Percentiles rank a stretch among this genome's conserved stretches.
phyloP scores from a whole-genome alignment of 2,113 vertebrate species.

The Thinocorus orbignyianus region DNA sequence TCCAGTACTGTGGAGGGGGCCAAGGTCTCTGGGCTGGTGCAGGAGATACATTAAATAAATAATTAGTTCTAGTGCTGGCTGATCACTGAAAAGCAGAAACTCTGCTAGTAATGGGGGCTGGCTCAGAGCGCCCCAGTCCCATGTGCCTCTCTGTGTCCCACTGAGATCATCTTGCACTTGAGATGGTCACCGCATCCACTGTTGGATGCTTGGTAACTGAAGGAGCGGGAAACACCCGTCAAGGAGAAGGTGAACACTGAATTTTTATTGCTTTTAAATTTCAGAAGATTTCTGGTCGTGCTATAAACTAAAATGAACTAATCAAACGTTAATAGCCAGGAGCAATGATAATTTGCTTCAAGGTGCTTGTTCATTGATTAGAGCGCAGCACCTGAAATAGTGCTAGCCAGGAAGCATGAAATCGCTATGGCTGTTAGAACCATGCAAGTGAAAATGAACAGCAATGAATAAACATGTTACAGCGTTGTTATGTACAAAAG shows the following conservation, averaged over 20 bases:
- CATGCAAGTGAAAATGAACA: not conserved
- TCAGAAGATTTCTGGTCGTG: not conserved
- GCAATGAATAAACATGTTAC: not conserved
- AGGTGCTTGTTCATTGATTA: not conserved
- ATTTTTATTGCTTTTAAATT: not conserved
- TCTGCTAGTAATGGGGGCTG: not conserved
- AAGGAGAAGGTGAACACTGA: not conserved
- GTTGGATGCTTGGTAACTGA: not conserved
- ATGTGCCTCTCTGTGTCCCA: not conserved
- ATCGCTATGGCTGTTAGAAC: not conserved
- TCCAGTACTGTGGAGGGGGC: not conserved
- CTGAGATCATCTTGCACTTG: not conserved
- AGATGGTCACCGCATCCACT: not conserved
- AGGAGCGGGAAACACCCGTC: rapidly evolving
- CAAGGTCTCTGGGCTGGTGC: not conserved
- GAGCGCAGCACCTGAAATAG: not conserved
- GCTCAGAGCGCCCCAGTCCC: not conserved
- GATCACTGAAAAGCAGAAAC: not conserved
- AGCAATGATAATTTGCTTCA: not conserved
- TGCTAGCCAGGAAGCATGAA: not conserved
- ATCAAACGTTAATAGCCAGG: not conserved
- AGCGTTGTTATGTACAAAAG: not conserved
- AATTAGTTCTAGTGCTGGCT: not conserved
- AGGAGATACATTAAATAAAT: not conserved
- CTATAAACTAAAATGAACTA: not conserved